Evolutionary conservation across 2,888 invertebrate species (phyloP).

Genomic region (Orthosia gracilis): DNA sequence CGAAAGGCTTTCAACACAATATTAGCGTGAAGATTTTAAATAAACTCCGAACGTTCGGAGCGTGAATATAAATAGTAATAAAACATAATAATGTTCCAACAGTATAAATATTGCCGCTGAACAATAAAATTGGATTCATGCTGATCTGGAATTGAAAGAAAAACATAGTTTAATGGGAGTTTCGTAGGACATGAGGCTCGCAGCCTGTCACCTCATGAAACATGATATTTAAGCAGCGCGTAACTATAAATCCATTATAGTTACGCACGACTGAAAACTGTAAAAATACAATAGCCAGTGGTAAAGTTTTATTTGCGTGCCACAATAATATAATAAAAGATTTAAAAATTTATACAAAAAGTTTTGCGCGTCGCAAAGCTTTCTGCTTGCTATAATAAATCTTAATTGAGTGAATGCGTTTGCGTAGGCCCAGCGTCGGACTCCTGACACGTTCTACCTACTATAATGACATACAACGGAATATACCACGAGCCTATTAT

Average conservation of each 20-base stretch:
- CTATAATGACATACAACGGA: slow-evolving; percentile 14
- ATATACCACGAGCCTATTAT: slow-evolving; percentile 19
- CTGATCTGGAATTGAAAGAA: slow-evolving; percentile 58
- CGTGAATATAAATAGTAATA: slow-evolving; percentile 64
- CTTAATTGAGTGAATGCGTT: slow-evolving; percentile 29
- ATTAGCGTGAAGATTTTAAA: slow-evolving; percentile 68
- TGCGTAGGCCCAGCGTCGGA: background rate
- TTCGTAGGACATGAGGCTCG: slow-evolving; percentile 41
- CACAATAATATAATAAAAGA: slow-evolving; percentile 20
- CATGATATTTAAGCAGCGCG: slow-evolving; percentile 28
- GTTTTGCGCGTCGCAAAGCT: background rate
- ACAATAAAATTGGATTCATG: slow-evolving; percentile 68
- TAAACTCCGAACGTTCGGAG: slow-evolving; percentile 53
- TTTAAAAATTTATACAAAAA: slow-evolving; percentile 20
- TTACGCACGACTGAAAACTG: slow-evolving; percentile 23
- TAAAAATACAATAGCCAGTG: slow-evolving; percentile 47
- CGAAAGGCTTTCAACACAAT: slow-evolving; percentile 62
- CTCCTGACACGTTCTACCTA: slow-evolving; percentile 13
- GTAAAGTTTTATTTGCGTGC: slow-evolving; percentile 14
- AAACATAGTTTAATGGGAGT: slow-evolving; percentile 48
- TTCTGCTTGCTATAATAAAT: slow-evolving; percentile 35
- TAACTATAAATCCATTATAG: slow-evolving; percentile 24
- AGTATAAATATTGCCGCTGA: slow-evolving; percentile 61
- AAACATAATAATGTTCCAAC: slow-evolving; percentile 60
- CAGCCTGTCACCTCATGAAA: slow-evolving; percentile 43